A percentile compares a stretch with the other conserved stretches of the same genome.
These are phyloP conservation scores for Pycnonotus jocosus DNA, from an alignment of 2,113 vertebrate genomes.

Conservation along the genomic window DNA sequence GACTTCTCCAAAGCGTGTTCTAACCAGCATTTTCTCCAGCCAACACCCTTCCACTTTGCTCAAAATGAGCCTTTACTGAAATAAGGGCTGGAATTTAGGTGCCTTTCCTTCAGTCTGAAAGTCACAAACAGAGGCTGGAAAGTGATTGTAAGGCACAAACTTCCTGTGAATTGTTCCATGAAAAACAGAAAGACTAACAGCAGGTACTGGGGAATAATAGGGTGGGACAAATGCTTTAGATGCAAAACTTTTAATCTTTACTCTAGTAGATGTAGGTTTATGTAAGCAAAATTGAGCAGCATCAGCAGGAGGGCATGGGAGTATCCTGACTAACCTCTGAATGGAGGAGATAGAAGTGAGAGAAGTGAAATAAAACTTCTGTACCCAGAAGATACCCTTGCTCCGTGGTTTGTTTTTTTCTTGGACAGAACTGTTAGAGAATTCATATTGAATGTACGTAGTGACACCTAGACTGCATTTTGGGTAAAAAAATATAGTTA, in stretches of 20 bases:
- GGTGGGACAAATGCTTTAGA: not conserved
- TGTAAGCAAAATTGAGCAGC: not conserved
- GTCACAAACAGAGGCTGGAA: not conserved
- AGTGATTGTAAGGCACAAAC: not conserved
- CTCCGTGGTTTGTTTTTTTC: not conserved
- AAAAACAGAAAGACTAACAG: not conserved
- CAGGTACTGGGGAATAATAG: not conserved
- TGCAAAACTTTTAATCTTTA: not conserved
- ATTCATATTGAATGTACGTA: not conserved
- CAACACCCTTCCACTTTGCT: not conserved
- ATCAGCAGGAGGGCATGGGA: not conserved
- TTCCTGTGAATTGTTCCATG: not conserved
- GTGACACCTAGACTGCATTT: not conserved
- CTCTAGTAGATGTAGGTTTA: not conserved
- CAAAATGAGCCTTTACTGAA: not conserved
- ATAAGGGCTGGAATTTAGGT: not conserved
- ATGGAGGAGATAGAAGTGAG: not conserved
- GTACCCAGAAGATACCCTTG: not conserved
- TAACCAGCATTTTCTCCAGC: not conserved
- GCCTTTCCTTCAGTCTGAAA: not conserved
- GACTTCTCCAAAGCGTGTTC: not conserved
- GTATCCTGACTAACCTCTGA: not conserved
- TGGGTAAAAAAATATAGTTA: not conserved
- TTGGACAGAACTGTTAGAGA: not conserved
- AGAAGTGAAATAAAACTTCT: not conserved